These are phyloP conservation scores for Drosophila nannoptera DNA, from an alignment of 1,140 invertebrate species.

Conservation along the genomic window DNA sequence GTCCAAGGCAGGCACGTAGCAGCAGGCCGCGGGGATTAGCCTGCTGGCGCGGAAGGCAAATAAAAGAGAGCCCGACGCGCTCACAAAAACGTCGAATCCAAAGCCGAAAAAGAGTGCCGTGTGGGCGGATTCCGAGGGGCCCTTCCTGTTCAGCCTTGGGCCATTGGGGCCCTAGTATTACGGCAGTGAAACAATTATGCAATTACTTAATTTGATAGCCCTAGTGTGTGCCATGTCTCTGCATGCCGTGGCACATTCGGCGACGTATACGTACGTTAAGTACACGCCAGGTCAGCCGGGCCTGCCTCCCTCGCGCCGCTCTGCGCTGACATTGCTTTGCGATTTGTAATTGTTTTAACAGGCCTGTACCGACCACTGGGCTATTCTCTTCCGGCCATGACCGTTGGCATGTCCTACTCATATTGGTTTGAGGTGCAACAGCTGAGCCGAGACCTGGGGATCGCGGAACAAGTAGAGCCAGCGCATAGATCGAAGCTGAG, in stretches of 20 bases:
- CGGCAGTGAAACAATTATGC: slow-evolving; percentile 77
- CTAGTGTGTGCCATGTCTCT: slow-evolving; percentile 52
- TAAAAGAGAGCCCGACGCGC: slow-evolving; percentile 62
- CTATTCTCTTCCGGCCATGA: neutral
- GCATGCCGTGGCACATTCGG: neutral
- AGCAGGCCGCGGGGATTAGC: slow-evolving; percentile 60
- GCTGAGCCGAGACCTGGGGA: too few species aligned
- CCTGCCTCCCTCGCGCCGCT: neutral
- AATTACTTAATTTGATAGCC: slow-evolving; percentile 77
- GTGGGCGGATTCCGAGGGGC: neutral
- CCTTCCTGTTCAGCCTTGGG: slow-evolving; percentile 4
- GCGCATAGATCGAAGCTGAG: too few species aligned
- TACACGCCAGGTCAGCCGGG: slow-evolving; percentile 47
- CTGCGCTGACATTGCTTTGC: slow-evolving; percentile 54
- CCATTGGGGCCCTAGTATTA: slow-evolving; percentile 73
- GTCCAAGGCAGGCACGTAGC: slow-evolving; percentile 69
- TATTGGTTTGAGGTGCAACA: too few species aligned
- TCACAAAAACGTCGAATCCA: slow-evolving; percentile 44
- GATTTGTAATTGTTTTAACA: slow-evolving; percentile 69
- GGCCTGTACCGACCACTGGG: slow-evolving; percentile 41
- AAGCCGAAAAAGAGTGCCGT: slow-evolving; percentile 29
- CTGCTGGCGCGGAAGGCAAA: slow-evolving; percentile 65
- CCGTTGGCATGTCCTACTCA: slow-evolving; percentile 12
- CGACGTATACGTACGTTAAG: slow-evolving; percentile 39
- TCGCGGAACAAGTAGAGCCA: too few species aligned